phyloP scores from a whole-genome alignment of 2,888 invertebrate genomes.

The Eilema griseolum region DNA sequence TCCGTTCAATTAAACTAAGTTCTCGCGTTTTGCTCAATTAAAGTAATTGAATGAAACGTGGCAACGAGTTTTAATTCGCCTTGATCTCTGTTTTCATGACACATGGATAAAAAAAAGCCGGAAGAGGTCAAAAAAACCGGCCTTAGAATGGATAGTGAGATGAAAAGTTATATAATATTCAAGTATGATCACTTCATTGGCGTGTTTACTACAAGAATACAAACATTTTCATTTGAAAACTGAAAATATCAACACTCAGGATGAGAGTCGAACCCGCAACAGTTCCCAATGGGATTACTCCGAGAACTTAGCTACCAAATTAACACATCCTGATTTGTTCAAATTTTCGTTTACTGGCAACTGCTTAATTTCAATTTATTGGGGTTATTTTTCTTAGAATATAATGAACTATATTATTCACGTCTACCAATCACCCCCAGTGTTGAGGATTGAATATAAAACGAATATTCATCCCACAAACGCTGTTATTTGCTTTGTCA shows the following conservation, averaged over 20 bases:
- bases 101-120: no score
- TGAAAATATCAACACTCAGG: neutral
- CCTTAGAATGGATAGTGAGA: conserved; percentile 23
- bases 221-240: neutral
- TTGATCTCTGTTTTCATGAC: no score
- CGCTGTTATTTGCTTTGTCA: conserved; percentile 19
- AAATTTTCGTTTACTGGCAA: neutral
- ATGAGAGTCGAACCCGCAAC: neutral
- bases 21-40: no score
- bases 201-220: neutral
- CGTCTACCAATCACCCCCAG: neutral
- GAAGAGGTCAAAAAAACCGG: neutral
- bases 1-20: no score
- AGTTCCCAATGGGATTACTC: neutral
- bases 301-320: neutral
- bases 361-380: neutral
- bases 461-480: conserved; percentile 11
- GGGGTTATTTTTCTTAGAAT: neutral
- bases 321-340: neutral
- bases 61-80: no score
- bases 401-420: neutral
- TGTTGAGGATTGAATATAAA: neutral
- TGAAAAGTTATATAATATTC: conserved; percentile 16
- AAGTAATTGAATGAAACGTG: no score
- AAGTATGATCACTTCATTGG: neutral